Percentiles rank a stretch among this genome's conserved stretches.
These are phyloP conservation scores for Netelia fuscicornis DNA, from an alignment of 2,888 invertebrate species.

Conservation along the genomic window DNA sequence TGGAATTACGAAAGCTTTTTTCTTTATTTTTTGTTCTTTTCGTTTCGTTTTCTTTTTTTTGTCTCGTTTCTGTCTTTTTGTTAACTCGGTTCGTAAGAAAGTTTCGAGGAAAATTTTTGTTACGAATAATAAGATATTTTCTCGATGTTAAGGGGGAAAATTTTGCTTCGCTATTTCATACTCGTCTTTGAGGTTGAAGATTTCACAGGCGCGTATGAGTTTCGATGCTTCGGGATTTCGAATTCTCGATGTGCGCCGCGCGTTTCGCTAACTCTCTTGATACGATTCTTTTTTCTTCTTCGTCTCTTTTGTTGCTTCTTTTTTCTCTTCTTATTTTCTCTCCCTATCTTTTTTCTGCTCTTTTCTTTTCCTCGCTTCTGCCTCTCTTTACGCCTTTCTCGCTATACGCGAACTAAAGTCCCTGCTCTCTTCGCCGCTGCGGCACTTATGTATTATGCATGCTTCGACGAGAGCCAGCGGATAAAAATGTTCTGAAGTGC, in stretches of 20 bases:
- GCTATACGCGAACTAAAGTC: neutral
- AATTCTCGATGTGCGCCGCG: slow-evolving; percentile 75
- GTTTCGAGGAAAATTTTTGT: neutral
- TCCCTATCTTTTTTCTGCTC: slow-evolving; percentile 28
- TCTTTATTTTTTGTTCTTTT: no score
- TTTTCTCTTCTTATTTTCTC: slow-evolving; percentile 26
- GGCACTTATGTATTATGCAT: slow-evolving; percentile 72
- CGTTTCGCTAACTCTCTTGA: slow-evolving; percentile 17
- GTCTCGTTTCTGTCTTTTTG: neutral
- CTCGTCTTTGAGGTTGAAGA: neutral
- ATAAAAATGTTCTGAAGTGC: slow-evolving; percentile 63
- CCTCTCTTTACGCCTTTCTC: slow-evolving; percentile 34
- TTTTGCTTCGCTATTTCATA: neutral
- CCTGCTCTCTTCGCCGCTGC: slow-evolving; percentile 29
- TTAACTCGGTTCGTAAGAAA: neutral
- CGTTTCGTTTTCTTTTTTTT: no score
- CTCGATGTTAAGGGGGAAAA: neutral
- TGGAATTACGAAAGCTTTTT: no score
- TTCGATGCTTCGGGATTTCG: slow-evolving; percentile 69
- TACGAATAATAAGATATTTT: slow-evolving; percentile 11
- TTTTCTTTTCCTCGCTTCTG: slow-evolving; percentile 55
- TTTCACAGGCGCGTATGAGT: slow-evolving; percentile 19
- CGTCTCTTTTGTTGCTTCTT: slow-evolving; percentile 52
- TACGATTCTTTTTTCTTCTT: slow-evolving; percentile 33
- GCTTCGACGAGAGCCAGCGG: slow-evolving; percentile 59